Percentiles rank a stretch among this genome's conserved stretches.
phyloP scores from a whole-genome alignment of 2,113 vertebrate species.

The Sylvicapra grimmia region DNA sequence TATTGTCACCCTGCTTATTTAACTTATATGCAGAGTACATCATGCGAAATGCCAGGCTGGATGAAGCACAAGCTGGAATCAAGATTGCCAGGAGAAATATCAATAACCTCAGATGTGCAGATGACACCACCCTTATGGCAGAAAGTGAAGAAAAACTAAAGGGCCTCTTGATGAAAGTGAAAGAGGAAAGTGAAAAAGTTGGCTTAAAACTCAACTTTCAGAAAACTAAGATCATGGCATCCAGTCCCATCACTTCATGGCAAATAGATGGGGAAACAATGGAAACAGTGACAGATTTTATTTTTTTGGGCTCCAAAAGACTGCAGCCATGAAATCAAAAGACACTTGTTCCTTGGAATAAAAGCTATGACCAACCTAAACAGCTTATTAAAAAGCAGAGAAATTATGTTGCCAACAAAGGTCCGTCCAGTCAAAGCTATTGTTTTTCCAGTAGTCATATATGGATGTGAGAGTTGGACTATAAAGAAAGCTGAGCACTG shows the following conservation, averaged over 20 bases:
- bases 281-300: neutral
- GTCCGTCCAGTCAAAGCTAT: neutral
- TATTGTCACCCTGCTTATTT: neutral
- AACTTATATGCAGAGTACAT: neutral
- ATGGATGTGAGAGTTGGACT: neutral
- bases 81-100: neutral
- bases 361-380: neutral
- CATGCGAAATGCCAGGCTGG: neutral
- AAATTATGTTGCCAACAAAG: neutral
- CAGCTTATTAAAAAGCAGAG: neutral
- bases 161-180: neutral
- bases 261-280: neutral
- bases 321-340: neutral
- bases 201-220: neutral
- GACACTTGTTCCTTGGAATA: neutral
- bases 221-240: neutral
- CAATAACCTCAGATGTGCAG: neutral
- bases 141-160: neutral
- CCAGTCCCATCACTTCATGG: neutral
- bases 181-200: neutral
- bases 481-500: neutral
- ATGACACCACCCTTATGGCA: neutral
- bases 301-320: neutral
- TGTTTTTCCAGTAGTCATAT: neutral
- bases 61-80: neutral